Base-by-base conservation (phyloP, 2,797 vertebrate genomes). In the Enoplosus armatus region DNA sequence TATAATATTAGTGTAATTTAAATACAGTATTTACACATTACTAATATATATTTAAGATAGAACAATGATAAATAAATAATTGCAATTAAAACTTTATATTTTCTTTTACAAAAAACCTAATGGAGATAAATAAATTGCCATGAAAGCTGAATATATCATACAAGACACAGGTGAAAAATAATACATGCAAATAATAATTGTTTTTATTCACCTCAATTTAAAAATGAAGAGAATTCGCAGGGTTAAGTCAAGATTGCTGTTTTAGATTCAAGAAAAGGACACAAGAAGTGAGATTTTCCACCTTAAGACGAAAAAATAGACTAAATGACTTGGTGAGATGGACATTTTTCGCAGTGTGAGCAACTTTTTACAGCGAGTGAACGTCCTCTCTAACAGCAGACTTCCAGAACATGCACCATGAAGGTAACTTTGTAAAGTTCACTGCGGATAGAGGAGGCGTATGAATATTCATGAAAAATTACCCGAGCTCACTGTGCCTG, bases 401-500 rank as follows among this genome's bases (percentile, higher is more conserved):
- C 76, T 87, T 77, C 39, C 73, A 71, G 70, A 90, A 93, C 64
- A 89, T 84, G 87, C 77, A 93, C 90, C 90, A 92, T 94, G 92
- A 95, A 93, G 93, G 92, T 94, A 95, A 95, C 94, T 95, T 94
- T 94, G 89, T 77, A 89, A 92, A 95, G 93, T 95, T 94, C 89
- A 85, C 83, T 53, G 80, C 63, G 81, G 83, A 90, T 87, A 77
- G 78, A 85, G 65, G 54, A 87, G 43, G 69, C 76, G 26, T 85
- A 94, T 95, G 92, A 94, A 95, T 95, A 94, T 95, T 95, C 92
- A 95, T 95, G 92, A 87, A 84, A 93, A 93, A 94, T 94, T 93
- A 93, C 70, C 83, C 81, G 41, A 39, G 89, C 89, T 87, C 78
- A 26, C 50, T 45, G 58, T 22, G 79, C 37, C 91, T 82, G 89